Evolutionary conservation across 2,888 invertebrate genomes (phyloP), one percentile per base, ranked within the genome.

Genomic region (Acrocera orbiculus): DNA sequence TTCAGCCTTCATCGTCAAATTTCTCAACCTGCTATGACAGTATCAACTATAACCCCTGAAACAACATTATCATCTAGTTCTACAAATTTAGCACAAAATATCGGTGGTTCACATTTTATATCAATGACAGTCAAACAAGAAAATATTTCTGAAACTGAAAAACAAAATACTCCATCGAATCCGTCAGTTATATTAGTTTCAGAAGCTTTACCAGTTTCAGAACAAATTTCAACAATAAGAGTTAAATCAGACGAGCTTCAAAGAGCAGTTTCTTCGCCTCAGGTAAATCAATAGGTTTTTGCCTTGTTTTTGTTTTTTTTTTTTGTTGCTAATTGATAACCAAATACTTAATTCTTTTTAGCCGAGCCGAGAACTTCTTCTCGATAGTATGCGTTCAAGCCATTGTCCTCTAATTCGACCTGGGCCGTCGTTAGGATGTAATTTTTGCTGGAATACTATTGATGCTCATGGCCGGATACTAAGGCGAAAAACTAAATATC

Each of bases 391-490:
- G 40, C 64, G 82, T 37, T 76, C 79, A 30, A 78, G 78, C 49
- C 85, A 86, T 59, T 85, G 85, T 51, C 86, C 85, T 7, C 79
- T 78, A 8, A 73, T 81, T 31, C 65, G 86, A 34, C 74, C 77
- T 7, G 86, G 86, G 1, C 83, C 86, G 5, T 83, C 85, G 3
- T 62, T 86, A 40, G 81, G 83, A 44, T 86, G 86, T 60, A 85
- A 85, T 61, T 85, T 76, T 55, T 86, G 86, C 61, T 86, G 86
- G 86, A 86, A 86, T 55, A 83, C 85, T 1, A 79, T 83, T 28
- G 85, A 86, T 54, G 73, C 71, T 28, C 76, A 78, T 58, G 82
- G 82, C 23, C 64, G 85, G 42, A 83, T 83, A 47, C 63, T 85
- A 32, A 69, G 86, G 28, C 68, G 85, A 38, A 86, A 86, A 62